These are phyloP conservation scores for Eptesicus fuscus DNA, from an alignment of 2,113 vertebrate genomes.

Conservation along the genomic window DNA sequence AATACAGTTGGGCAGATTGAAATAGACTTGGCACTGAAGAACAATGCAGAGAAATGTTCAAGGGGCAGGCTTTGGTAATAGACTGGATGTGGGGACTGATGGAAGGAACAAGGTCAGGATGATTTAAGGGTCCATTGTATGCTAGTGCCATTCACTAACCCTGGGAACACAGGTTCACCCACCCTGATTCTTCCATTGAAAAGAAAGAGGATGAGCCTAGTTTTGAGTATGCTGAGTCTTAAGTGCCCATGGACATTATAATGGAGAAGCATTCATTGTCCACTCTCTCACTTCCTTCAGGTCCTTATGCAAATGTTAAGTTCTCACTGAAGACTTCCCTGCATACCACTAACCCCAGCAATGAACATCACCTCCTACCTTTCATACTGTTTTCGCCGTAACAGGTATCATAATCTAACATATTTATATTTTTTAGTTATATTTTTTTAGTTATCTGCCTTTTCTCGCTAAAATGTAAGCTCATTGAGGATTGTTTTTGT, in stretches of 20 bases:
- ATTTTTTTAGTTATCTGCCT: not conserved
- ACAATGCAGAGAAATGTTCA: not conserved
- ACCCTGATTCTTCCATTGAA: not conserved
- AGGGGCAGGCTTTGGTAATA: not conserved
- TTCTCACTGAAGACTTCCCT: not conserved
- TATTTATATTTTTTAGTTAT: not conserved
- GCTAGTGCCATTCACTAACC: not conserved
- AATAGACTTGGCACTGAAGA: not conserved
- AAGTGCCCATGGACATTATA: not conserved
- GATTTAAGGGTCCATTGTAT: not conserved
- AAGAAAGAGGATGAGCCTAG: not conserved
- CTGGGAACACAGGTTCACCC: too few relatives aligned
- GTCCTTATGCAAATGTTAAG: not conserved
- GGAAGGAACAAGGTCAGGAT: not conserved
- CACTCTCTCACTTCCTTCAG: not conserved
- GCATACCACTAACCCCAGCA: not conserved
- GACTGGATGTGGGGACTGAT: not conserved
- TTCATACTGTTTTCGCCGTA: not conserved
- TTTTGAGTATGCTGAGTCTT: not conserved
- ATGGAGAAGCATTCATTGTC: not conserved
- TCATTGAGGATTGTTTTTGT: not conserved
- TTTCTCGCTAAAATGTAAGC: not conserved
- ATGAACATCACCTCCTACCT: rapidly evolving
- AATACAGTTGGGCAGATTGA: rapidly evolving
- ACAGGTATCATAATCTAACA: not conserved